Conservation (phyloP, 2,797 vertebrate species). For the Enteromius treurensis region DNA sequence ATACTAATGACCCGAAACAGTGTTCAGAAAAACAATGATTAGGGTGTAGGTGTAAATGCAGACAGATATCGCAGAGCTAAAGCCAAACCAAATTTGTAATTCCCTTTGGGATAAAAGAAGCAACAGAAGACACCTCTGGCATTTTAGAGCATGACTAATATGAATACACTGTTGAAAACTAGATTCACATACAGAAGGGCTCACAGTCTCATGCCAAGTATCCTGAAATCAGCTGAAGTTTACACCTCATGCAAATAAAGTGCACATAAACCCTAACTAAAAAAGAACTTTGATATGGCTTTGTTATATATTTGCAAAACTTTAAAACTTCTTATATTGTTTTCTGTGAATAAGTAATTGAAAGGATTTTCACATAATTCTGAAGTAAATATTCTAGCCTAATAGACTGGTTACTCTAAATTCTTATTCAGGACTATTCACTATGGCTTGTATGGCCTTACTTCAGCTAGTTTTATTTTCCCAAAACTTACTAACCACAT, state of each 20-base stretch:
- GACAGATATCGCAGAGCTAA: background rate
- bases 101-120: background rate
- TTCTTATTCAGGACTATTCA: too few relatives aligned
- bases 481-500: too few relatives aligned
- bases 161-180: background rate
- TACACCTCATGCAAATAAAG: background rate
- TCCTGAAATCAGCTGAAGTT: background rate
- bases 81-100: background rate
- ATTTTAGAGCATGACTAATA: background rate
- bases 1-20: background rate
- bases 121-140: background rate
- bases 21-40: background rate
- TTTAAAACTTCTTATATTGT: conserved; percentile 5
- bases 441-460: too few relatives aligned
- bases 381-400: too few relatives aligned
- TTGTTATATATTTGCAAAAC: background rate
- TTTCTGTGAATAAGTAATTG: too few relatives aligned
- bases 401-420: too few relatives aligned
- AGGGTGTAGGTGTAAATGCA: conserved; percentile 8
- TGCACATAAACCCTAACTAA: background rate
- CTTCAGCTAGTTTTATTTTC: too few relatives aligned
- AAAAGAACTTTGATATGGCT: background rate
- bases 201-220: background rate
- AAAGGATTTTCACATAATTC: too few relatives aligned
- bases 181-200: background rate